These are phyloP conservation scores for Oligia fasciuncula DNA, from an alignment of 2,888 invertebrate genomes.

Conservation along the genomic window DNA sequence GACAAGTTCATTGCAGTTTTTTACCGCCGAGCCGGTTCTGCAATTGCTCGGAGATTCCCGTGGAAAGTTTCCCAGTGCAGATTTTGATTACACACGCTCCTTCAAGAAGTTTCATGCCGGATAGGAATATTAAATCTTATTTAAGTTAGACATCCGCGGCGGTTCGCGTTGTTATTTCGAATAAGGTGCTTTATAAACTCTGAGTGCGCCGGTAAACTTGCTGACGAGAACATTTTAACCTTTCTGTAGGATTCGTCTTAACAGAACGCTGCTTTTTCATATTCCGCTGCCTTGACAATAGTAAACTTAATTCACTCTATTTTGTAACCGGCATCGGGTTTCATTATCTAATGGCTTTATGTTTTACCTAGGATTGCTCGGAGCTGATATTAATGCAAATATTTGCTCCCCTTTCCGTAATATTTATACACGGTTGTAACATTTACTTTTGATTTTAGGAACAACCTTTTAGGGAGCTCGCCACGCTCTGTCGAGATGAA, in stretches of 20 bases:
- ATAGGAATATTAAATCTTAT: constrained; percentile 90
- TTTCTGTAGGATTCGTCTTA: constrained; percentile 74
- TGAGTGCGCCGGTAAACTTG: constrained; percentile 75
- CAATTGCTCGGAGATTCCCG: constrained; percentile 86
- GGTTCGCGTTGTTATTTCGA: constrained; percentile 88
- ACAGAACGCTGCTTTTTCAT: constrained; percentile 73
- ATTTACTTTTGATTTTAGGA: constrained; percentile 76
- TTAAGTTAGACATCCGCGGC: constrained; percentile 88
- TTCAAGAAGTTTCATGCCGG: constrained; percentile 87
- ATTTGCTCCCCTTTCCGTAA: constrained; percentile 65
- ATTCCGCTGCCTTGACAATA: constrained; percentile 68
- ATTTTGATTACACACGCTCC: constrained; percentile 90
- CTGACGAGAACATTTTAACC: constrained; percentile 79
- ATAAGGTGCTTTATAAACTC: constrained; percentile 88
- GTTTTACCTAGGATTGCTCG: constrained; percentile 67
- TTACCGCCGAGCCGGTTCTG: constrained; percentile 84
- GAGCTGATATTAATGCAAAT: constrained; percentile 56
- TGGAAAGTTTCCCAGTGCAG: constrained; percentile 86
- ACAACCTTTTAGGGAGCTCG: constrained; percentile 76
- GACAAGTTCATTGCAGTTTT: constrained; percentile 89
- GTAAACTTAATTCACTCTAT: constrained; percentile 70
- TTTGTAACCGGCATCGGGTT: constrained; percentile 63
- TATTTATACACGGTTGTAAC: constrained; percentile 68
- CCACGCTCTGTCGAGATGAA: constrained; percentile 82
- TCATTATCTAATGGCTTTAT: constrained; percentile 73